phyloP scores from a whole-genome alignment of 2,888 invertebrate species.

The Lutraria lutraria region DNA sequence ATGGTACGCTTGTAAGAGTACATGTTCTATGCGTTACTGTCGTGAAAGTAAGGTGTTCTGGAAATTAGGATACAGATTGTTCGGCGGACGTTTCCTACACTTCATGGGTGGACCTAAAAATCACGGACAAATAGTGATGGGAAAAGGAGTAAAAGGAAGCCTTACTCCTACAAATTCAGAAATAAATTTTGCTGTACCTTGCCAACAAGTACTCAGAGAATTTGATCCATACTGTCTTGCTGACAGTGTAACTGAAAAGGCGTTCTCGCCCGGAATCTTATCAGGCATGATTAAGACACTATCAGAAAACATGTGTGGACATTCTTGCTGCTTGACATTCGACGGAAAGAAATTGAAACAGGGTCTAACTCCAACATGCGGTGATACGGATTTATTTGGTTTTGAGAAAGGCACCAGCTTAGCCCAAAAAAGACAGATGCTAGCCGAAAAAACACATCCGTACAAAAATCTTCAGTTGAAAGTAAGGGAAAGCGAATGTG shows the following conservation, averaged over 20 bases:
- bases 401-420: background rate
- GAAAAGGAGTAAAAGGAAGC: background rate
- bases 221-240: background rate
- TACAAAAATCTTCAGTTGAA: background rate
- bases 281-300: constrained; percentile 32
- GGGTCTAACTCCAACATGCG: constrained; percentile 39
- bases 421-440: background rate
- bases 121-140: background rate
- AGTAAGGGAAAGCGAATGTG: too few relatives aligned
- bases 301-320: background rate
- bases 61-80: constrained; percentile 29
- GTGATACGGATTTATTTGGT: constrained; percentile 32
- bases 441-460: background rate
- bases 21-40: constrained; percentile 32
- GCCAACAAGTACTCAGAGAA: background rate
- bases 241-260: background rate
- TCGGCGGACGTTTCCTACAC: constrained; percentile 34
- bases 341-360: constrained; percentile 66
- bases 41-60: constrained; percentile 31
- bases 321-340: constrained; percentile 55
- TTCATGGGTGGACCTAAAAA: constrained; percentile 40
- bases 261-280: constrained; percentile 48
- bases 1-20: constrained; percentile 24
- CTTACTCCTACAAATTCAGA: background rate
- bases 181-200: constrained; percentile 33